These are phyloP conservation scores for Stenotaenia linearis DNA, from an alignment of 2,888 invertebrate genomes.

Conservation along the genomic window DNA sequence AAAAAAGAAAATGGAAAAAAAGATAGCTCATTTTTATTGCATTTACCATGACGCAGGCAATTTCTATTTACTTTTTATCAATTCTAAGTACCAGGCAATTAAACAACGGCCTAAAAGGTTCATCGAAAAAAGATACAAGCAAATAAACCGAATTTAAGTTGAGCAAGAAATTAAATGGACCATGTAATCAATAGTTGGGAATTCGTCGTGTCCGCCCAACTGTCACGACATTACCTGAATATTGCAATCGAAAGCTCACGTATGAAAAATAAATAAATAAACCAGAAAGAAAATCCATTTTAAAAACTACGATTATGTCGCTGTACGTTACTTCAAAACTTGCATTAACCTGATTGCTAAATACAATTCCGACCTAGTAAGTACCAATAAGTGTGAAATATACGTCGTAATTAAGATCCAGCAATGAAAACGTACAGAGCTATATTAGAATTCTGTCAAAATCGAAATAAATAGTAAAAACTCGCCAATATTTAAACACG, in stretches of 20 bases:
- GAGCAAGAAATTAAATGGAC: constrained; percentile 15
- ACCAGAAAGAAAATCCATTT: not conserved
- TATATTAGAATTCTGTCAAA: too few species aligned
- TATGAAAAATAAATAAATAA: constrained; percentile 14
- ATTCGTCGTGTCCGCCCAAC: constrained; percentile 19
- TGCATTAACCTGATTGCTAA: too few species aligned
- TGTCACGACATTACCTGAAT: constrained; percentile 19
- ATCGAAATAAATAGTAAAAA: too few species aligned
- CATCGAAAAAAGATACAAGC: not conserved
- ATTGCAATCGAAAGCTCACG: constrained; percentile 14
- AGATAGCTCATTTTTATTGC: not conserved
- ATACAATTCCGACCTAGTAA: too few species aligned
- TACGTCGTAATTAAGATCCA: too few species aligned
- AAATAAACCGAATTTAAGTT: constrained; percentile 1
- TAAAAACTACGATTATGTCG: not conserved
- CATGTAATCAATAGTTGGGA: constrained; percentile 14
- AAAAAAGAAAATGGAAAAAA: not conserved
- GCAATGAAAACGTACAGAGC: too few species aligned
- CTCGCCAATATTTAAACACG: not conserved
- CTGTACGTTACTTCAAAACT: too few species aligned
- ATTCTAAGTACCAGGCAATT: not conserved
- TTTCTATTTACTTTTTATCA: constrained; percentile 11
- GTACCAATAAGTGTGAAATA: too few species aligned
- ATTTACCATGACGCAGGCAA: not conserved
- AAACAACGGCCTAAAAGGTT: not conserved